Conservation (phyloP, 2,113 vertebrate genomes). For the Pseudorasbora parva region DNA sequence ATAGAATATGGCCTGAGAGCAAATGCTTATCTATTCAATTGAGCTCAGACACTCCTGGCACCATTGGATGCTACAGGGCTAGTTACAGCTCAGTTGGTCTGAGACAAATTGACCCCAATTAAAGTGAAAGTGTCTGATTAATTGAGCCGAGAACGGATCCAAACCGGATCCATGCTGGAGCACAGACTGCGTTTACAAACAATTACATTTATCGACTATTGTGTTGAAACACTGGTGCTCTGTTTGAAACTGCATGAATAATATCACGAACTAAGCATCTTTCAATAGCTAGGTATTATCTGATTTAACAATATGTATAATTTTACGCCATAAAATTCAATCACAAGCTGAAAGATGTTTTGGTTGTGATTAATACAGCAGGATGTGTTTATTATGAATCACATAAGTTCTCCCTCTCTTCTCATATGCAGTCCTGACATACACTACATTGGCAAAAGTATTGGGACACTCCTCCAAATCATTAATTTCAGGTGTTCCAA, state of each 20-base stretch:
- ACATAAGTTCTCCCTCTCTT: neutral
- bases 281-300: neutral
- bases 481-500: too few relatives aligned
- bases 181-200: conserved; percentile 37
- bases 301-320: neutral
- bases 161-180: conserved; percentile 15
- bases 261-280: neutral
- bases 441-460: too few relatives aligned
- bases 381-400: neutral
- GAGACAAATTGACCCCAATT: conserved; percentile 68
- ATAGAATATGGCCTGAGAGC: conserved; percentile 24
- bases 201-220: conserved; percentile 31
- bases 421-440: neutral
- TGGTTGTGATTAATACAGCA: neutral
- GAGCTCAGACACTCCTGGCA: neutral
- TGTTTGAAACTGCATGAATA: neutral
- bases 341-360: neutral
- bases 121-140: conserved; percentile 68
- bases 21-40: conserved; percentile 15
- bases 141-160: conserved; percentile 65
- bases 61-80: neutral
- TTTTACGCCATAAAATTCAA: neutral
- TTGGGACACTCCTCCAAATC: too few relatives aligned
- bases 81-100: conserved; percentile 57
- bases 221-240: neutral